phyloP scores from a whole-genome alignment of 2,113 vertebrate species.

The Ptyas mucosa region DNA sequence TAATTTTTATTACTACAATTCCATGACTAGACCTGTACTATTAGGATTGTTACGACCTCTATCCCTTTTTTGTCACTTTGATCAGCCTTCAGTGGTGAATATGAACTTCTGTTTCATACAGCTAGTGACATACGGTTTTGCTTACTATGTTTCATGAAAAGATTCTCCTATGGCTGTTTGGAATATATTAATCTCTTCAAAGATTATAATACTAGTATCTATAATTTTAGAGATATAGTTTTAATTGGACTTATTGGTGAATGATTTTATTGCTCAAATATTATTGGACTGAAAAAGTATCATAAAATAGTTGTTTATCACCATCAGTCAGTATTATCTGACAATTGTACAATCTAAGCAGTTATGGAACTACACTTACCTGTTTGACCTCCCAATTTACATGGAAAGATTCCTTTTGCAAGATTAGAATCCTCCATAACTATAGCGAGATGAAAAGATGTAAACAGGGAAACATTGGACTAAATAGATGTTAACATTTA shows the following conservation, averaged over 20 bases:
- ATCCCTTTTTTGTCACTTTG: constrained; percentile 70
- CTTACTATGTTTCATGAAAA: constrained; percentile 77
- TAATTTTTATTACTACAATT: constrained; percentile 4
- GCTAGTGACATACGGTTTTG: constrained; percentile 74
- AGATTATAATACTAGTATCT: constrained; percentile 77
- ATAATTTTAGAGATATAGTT: constrained; percentile 77
- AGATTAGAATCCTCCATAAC: constrained; percentile 38
- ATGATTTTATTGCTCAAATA: constrained; percentile 81
- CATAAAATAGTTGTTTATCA: constrained; percentile 77
- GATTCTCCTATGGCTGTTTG: constrained; percentile 80
- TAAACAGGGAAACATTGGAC: not conserved
- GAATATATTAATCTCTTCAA: constrained; percentile 78
- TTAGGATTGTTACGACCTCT: constrained; percentile 62
- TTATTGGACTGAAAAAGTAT: constrained; percentile 82
- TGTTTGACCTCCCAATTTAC: constrained; percentile 64
- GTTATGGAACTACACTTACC: constrained; percentile 67
- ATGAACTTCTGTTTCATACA: constrained; percentile 71
- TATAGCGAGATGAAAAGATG: not conserved
- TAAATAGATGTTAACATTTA: not conserved
- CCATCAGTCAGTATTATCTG: constrained; percentile 71
- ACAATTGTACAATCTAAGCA: constrained; percentile 64
- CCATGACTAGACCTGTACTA: constrained; percentile 43
- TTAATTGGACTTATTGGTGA: constrained; percentile 79
- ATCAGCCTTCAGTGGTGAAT: constrained; percentile 69
- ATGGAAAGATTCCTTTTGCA: constrained; percentile 52